Conservation (phyloP, 2,797 vertebrate species). For the Lithobates sylvaticus region DNA sequence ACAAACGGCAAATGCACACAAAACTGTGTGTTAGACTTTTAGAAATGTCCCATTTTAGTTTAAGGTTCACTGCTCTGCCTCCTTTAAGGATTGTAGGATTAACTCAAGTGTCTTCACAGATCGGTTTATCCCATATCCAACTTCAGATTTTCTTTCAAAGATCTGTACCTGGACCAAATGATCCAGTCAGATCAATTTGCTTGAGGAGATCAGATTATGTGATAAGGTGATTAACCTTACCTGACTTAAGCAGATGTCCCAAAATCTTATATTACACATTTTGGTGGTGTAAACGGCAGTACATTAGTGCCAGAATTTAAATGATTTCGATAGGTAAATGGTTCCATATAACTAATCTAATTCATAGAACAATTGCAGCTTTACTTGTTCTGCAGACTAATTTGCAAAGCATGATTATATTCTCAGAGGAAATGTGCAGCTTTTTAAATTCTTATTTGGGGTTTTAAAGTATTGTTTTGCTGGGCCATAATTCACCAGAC, state of each 20-base stretch:
- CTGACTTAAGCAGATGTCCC: conserved; percentile 32
- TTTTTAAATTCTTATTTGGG: too few species aligned
- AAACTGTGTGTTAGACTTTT: not conserved
- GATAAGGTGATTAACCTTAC: conserved; percentile 45
- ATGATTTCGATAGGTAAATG: not conserved
- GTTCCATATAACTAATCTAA: not conserved
- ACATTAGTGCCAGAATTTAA: not conserved
- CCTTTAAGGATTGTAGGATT: conserved; percentile 13
- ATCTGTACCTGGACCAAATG: conserved; percentile 30
- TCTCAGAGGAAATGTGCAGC: too few species aligned
- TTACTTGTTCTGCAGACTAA: too few species aligned
- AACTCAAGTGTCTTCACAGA: conserved; percentile 25
- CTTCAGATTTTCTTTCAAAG: conserved; percentile 49
- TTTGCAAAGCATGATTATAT: too few species aligned
- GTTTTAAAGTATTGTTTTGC: too few species aligned
- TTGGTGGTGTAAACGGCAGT: not conserved
- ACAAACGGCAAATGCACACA: not conserved
- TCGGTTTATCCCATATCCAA: conserved; percentile 44
- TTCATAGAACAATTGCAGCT: too few species aligned
- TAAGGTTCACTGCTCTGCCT: not conserved
- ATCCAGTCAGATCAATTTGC: conserved; percentile 54
- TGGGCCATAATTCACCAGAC: too few species aligned
- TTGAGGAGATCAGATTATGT: conserved; percentile 30
- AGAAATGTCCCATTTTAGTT: not conserved
- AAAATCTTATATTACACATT: not conserved